Evolutionary conservation across 2,113 vertebrate species (phyloP), one percentile per base, ranked within the genome.

Genomic region (Melierax canorus): DNA sequence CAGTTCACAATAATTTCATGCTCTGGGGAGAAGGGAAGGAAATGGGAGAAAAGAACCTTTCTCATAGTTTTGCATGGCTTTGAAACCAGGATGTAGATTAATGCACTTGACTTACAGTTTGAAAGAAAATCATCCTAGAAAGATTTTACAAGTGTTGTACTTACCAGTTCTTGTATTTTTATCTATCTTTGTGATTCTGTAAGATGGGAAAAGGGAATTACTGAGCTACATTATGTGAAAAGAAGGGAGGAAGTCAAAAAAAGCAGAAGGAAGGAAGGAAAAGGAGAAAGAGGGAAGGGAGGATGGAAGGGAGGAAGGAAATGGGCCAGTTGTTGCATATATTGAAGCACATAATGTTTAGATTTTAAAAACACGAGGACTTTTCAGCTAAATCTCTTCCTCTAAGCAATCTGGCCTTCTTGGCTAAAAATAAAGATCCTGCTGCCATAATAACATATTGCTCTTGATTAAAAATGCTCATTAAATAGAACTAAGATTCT

Each of bases 371-470:
- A 92, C 45, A 75, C 30, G 68, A 94, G 88, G 56, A 56, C 16
- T 75, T 94, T 93, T 64, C 60, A 97, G 62, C 34, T 34, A 58
- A 91, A 79, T 84, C 46, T 87, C 71, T 78, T 68, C 56, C 71
- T 90, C n/a, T 86, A 68, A 94, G 93, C 94, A 97, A 96, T 96
- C 95, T 97, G 96, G 64, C 17, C 38, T 87, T 91, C 77, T 94
- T 98, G 96, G 96, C 93, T 96, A 94, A 94, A 97, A 97, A 91
- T 85, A 90, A 94, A 86, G 45, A 62, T 88, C 41, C 62, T 77
- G 20, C 84, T 96, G 95, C 92, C 95, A 97, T 92, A 90, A 94
- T 92, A 96, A 94, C 95, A 92, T 94, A 95, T 88, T 96, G 78
- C 63, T 88, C 32, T 94, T 94, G 60, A 96, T 94, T 93, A 96